Percentiles rank a stretch among this genome's conserved stretches.
phyloP scores from a whole-genome alignment of 2,888 invertebrate genomes.

The Caenorhabditis sp. region DNA sequence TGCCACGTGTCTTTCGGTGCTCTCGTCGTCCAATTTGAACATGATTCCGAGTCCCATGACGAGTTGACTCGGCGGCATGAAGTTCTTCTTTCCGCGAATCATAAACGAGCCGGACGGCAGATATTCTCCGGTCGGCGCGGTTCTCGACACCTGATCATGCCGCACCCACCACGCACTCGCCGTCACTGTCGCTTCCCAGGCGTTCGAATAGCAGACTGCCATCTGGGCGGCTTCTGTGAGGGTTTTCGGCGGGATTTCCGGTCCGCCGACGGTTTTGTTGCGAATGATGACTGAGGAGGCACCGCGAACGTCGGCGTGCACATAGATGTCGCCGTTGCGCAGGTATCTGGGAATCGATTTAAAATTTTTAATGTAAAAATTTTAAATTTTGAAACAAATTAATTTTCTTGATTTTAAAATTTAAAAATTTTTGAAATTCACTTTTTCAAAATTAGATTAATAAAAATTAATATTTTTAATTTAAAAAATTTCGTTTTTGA shows the following conservation, averaged over 20 bases:
- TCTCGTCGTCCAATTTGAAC: slow-evolving; percentile 94
- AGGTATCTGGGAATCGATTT: slow-evolving; percentile 78
- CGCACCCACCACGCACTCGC: slow-evolving; percentile 98
- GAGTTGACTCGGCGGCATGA: slow-evolving; percentile 93
- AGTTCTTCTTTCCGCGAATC: slow-evolving; percentile 97
- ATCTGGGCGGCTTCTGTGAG: slow-evolving; percentile 93
- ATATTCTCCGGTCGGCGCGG: slow-evolving; percentile 98
- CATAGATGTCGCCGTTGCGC: slow-evolving; percentile 90
- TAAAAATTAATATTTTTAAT: too few relatives aligned
- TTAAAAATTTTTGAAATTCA: too few relatives aligned
- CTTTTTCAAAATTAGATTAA: too few relatives aligned
- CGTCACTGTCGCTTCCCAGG: slow-evolving; percentile 98
- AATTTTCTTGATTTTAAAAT: too few relatives aligned
- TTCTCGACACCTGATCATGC: slow-evolving; percentile 95
- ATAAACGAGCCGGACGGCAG: slow-evolving; percentile 94
- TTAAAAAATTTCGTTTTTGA: too few relatives aligned
- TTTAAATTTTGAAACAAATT: too few relatives aligned
- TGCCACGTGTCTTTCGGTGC: slow-evolving; percentile 87
- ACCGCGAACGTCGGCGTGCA: slow-evolving; percentile 95
- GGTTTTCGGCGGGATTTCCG: slow-evolving; percentile 92
- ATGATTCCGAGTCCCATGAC: slow-evolving; percentile 95
- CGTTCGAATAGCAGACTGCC: slow-evolving; percentile 96
- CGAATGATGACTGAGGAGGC: slow-evolving; percentile 89
- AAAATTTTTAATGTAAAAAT: too few relatives aligned
- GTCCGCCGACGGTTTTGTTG: slow-evolving; percentile 61